Conservation (phyloP, 2,113 vertebrate species). For the Tautogolabrus adspersus region DNA sequence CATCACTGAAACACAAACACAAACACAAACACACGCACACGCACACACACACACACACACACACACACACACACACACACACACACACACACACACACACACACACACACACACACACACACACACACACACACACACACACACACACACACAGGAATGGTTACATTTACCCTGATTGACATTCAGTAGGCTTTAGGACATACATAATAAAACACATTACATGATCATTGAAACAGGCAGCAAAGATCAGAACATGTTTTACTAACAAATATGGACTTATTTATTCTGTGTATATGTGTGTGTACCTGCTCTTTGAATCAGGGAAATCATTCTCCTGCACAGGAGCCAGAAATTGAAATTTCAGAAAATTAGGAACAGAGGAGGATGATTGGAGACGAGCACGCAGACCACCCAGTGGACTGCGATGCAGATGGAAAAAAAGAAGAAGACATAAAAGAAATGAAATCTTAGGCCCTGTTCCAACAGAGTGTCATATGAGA, state of each 20-base stretch:
- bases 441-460: neutral
- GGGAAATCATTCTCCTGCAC: constrained; percentile 93
- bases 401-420: constrained; percentile 91
- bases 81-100: constrained; percentile 9
- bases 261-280: neutral
- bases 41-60: constrained; percentile 7
- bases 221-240: neutral
- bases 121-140: constrained; percentile 42
- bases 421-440: constrained; percentile 70
- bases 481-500: constrained; percentile 15
- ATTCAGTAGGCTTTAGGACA: neutral
- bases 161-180: neutral
- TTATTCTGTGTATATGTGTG: constrained; percentile 2
- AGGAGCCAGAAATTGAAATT: constrained; percentile 98
- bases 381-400: constrained; percentile 95
- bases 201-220: too few species aligned
- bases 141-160: neutral
- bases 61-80: constrained; percentile 10
- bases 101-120: constrained; percentile 10
- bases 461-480: neutral
- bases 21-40: too few species aligned
- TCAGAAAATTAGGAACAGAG: constrained; percentile 99
- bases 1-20: constrained; percentile 87
- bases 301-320: constrained; percentile 86
- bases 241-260: neutral